Percentiles rank a stretch among this genome's conserved stretches.
These are phyloP conservation scores for Sprattus sprattus DNA, from an alignment of 2,113 vertebrate genomes.

Conservation along the genomic window DNA sequence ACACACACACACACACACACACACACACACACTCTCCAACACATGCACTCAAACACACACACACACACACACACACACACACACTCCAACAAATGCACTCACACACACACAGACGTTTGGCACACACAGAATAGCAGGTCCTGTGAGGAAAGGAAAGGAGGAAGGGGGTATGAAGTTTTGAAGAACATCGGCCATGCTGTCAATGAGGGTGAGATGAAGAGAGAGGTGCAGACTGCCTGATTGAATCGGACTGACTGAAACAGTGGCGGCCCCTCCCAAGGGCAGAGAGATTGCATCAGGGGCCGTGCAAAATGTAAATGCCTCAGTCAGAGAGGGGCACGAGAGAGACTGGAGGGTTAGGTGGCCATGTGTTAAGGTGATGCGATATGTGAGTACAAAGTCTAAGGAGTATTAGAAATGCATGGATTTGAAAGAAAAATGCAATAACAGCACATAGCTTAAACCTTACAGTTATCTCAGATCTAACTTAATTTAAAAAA, in stretches of 20 bases:
- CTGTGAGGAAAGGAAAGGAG: neutral
- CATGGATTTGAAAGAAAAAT: neutral
- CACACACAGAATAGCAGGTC: neutral
- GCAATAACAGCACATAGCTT: neutral
- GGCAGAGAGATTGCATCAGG: slow-evolving; percentile 55
- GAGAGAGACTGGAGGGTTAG: neutral
- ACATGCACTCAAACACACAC: neutral
- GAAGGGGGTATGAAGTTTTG: neutral
- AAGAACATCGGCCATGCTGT: neutral
- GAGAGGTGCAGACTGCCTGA: neutral
- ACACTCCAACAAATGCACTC: neutral
- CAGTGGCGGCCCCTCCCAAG: slow-evolving; percentile 38
- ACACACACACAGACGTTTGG: neutral
- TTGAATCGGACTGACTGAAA: slow-evolving; percentile 25
- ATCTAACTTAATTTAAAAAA: neutral
- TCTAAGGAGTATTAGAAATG: neutral
- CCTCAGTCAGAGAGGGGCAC: slow-evolving; percentile 20
- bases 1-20: neutral
- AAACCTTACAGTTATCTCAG: neutral
- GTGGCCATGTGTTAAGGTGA: neutral
- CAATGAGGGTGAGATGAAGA: neutral
- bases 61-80: neutral
- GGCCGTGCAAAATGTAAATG: neutral
- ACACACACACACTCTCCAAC: neutral
- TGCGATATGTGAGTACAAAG: neutral